These are phyloP conservation scores for Dryobates pubescens DNA, from an alignment of 2,797 vertebrate species.

Conservation along the genomic window DNA sequence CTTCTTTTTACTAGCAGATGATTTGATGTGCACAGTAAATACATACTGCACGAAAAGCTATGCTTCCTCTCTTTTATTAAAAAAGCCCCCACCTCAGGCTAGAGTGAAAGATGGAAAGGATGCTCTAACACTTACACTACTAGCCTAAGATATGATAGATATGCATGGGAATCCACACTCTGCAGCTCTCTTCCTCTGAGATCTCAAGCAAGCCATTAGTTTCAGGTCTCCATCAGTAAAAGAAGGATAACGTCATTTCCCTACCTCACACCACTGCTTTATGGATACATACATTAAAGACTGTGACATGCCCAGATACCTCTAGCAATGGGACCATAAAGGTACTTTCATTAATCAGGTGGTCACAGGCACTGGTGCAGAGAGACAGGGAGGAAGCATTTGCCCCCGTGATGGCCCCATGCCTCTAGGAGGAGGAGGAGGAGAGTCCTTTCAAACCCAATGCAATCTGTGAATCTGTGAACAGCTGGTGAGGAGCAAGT, in stretches of 20 bases:
- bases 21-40: constrained; percentile 21
- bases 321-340: not conserved
- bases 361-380: not conserved
- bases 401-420: rapidly evolving
- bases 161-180: not conserved
- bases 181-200: constrained; percentile 42
- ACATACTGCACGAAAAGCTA: not conserved
- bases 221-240: constrained; percentile 24
- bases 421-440: not conserved
- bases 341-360: not conserved
- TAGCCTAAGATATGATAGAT: constrained; percentile 24
- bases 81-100: not conserved
- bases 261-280: constrained; percentile 21
- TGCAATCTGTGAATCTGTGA: too few relatives aligned
- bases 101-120: constrained; percentile 26
- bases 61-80: constrained; percentile 29
- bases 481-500: not conserved
- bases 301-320: not conserved
- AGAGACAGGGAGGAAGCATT: not conserved
- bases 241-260: constrained; percentile 43
- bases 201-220: constrained; percentile 47
- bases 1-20: constrained; percentile 26
- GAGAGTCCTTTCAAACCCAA: not conserved
- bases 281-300: not conserved
- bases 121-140: not conserved